Conservation (phyloP, 2,113 vertebrate species). For the Zosterops japonicus region DNA sequence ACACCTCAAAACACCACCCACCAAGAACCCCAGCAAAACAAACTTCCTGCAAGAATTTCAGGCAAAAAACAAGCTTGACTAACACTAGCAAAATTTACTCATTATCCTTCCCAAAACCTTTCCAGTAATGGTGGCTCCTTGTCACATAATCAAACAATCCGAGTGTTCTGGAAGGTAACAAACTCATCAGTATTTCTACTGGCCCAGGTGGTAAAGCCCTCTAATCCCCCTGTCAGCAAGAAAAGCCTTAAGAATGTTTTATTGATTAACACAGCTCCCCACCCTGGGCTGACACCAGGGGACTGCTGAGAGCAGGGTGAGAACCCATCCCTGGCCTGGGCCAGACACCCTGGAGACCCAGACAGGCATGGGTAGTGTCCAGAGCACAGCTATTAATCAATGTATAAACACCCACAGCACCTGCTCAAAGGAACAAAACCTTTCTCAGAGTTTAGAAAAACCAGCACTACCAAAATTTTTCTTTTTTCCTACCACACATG, state of each 20-base stretch:
- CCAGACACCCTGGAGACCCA: neutral
- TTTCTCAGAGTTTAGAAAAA: no score
- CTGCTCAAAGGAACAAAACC: neutral
- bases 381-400: neutral
- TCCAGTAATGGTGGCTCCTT: neutral
- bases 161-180: neutral
- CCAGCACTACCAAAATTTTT: neutral
- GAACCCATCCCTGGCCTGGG: neutral
- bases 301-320: neutral
- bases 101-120: neutral
- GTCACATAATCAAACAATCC: neutral
- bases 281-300: neutral
- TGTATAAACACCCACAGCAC: rapidly evolving
- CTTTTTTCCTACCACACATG: rapidly evolving
- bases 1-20: neutral
- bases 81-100: neutral
- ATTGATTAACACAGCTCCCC: neutral
- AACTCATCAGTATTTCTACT: slow-evolving; percentile 37
- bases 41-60: neutral
- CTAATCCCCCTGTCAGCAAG: neutral
- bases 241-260: neutral
- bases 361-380: no score
- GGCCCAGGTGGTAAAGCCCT: slow-evolving; percentile 21
- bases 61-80: neutral
- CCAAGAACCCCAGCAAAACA: rapidly evolving